Base-by-base conservation (phyloP, 2,888 invertebrate species). In the Drosophila differens region DNA sequence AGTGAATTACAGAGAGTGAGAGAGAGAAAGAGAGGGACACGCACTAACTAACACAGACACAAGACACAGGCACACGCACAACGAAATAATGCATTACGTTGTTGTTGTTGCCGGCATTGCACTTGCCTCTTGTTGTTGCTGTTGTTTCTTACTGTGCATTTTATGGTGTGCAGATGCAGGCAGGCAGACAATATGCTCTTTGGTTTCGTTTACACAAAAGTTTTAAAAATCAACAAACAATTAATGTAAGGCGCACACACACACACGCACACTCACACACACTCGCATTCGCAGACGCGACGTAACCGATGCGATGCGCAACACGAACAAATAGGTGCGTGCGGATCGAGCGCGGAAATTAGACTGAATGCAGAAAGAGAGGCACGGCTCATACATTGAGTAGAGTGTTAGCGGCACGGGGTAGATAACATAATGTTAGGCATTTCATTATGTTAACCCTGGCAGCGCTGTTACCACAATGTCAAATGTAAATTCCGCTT, bases 81-180 rank as follows among this genome's bases (percentile, higher is more conserved):
- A 66, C 65, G 57, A 75, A 81, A 70, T 73, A 83, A 69, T 72
- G 75, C 83, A 70, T 80, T 81, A 81, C 77, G 55, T 74, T 83
- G 72, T 67, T 73, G 63, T 70, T 71, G 63, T 71, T 81, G 81
- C 80, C 80, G 80, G 80, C 81, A 75, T 71, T 69, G 74, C 66
- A 81, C 70, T 83, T 82, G 77, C 75, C 72, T 72, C 53, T 53
- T 69, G 64, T 54, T 70, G 68, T 39, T 70, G 65, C 33, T 62
- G 64, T 22, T 70, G 70, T 72, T 81, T 67, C 28, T 76, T 71
- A 69, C 61, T 79, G 70, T 81, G 70, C 85, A 84, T 84, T 81
- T 81, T 83, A 64, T 61, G 57, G 39, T 66, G 58, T 32, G 61
- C 69, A 70, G 76, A 62, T 76, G 79, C 62, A 62, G 66, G 66